These are phyloP conservation scores for Excalfactoria chinensis DNA, from an alignment of 2,113 vertebrate species.

Conservation along the genomic window DNA sequence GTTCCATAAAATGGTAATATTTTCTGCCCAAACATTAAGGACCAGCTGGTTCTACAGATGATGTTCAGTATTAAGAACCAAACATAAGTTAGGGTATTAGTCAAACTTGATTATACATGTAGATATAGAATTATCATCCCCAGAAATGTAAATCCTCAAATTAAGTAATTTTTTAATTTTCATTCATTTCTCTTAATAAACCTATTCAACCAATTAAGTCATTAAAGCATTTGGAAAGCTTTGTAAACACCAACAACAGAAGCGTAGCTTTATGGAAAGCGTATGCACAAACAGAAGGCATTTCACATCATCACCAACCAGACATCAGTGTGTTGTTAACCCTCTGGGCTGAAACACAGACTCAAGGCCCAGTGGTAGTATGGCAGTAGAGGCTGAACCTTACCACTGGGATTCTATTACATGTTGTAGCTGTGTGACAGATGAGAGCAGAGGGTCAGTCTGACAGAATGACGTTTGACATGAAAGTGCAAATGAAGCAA, in stretches of 20 bases:
- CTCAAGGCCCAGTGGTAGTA: too few relatives aligned
- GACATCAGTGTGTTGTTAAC: too few relatives aligned
- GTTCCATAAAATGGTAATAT: background rate
- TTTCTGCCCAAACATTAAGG: background rate
- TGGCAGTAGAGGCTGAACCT: too few relatives aligned
- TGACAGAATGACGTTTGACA: too few relatives aligned
- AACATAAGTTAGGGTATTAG: rapidly evolving
- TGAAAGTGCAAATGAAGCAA: too few relatives aligned
- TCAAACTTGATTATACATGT: background rate
- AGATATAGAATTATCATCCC: background rate
- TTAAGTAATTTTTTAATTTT: background rate
- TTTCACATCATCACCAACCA: background rate
- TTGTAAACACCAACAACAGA: background rate
- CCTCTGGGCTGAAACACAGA: too few relatives aligned
- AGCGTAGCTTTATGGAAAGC: background rate
- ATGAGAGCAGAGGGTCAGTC: too few relatives aligned
- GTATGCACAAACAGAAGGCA: background rate
- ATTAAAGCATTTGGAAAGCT: background rate
- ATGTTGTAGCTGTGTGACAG: too few relatives aligned
- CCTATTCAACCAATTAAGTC: background rate
- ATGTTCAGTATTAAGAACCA: background rate
- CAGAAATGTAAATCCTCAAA: background rate
- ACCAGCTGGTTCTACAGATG: background rate
- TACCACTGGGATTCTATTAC: too few relatives aligned
- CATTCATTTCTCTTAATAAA: background rate